Evolutionary conservation across 2,797 vertebrate species (phyloP), one percentile per base, ranked within the genome.

Genomic region (Micrastur ruficollis): DNA sequence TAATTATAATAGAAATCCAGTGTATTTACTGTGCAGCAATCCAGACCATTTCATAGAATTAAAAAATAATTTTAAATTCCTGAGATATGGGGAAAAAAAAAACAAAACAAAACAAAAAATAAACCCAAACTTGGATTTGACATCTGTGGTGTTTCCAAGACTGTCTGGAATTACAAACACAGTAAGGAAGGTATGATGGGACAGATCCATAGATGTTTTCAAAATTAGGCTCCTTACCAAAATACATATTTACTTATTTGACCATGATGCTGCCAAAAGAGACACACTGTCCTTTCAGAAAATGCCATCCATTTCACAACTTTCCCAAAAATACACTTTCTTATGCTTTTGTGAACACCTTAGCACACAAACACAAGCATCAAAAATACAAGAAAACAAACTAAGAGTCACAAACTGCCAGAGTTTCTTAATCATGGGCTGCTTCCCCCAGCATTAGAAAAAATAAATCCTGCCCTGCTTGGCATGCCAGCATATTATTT

Each of bases 201-300:
- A 86, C 49, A 93, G 50, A 84, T 58, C 40, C 63, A 80, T 10
- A 66, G 65, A 81, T 34, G 49, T 58, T 91, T 72, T 87, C 78
- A 90, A 81, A 94, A 88, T 92, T 46, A 87, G 74, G 71, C 65
- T 78, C 65, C 65, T 86, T 86, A 95, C 91, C 89, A 95, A 88
- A 87, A 83, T 13, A 95, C 72, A 80, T 86, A 96, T 95, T 96
- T 95, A 92, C 80, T 95, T 86, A 36, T 94, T 89, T 93, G 84
- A 89, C 55, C 18, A 32, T 8, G 61, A 81, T 9, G 29, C 31
- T 94, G 89, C 79, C 80, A 93, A 82, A 71, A 88, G 53, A 95
- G 87, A 96, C 92, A 93, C 29, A 14, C 46, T 82, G 93, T 95
- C 73, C 91, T 83, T 86, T 62, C 11, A 18, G 87, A 79, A 97